Base-by-base conservation (phyloP, 2,113 vertebrate genomes). In the Sterrhoptilus dennistouni region DNA sequence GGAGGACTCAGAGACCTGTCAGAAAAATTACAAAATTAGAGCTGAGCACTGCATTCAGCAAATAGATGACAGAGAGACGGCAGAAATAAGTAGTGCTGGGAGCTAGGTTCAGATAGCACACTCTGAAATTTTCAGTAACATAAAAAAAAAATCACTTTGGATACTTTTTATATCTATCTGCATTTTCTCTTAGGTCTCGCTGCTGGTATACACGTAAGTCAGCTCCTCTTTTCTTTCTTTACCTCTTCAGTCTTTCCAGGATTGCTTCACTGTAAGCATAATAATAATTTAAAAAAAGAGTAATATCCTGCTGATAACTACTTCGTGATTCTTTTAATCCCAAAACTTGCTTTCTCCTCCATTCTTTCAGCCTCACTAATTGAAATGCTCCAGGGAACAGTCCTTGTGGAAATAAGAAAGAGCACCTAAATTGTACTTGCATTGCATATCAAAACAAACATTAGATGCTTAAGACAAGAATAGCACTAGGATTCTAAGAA, bases 1-100 rank as follows among this genome's bases (percentile, higher is more conserved):
- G 60, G 87, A 21, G 7, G 65, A 96, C 78, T 74, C 57, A 19
- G 54, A 95, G 86, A 57, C 91, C 60, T 93, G 75, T 91, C 74
- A 96, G 36, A 94, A 95, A 93, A 68, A 59, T 87, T 94, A 97
- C 80, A 68, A 92, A 95, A 96, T 93, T 81, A 95, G 90, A 89
- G 71, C 63, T 93, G 87, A 97, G 54, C 29, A 82, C 40, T 93
- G 71, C 90, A 96, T 91, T 89, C 97, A 83, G 79, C 91, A 84
- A 91, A 83, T 3, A 78, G 61, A 94, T 78, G 65, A 94, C 49
- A 89, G 5, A 53, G 60, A 87, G 56, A 88, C 19, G 59, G 69
- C 87, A 94, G 54, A 90, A 95, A 61, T 71, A 95, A 96, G 86
- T 72, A 87, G 78, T 33, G 92, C 93, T 87, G 83, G 88, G 54